Evolutionary conservation across 2,113 vertebrate genomes (phyloP).

Genomic region (Microtus oregoni): DNA sequence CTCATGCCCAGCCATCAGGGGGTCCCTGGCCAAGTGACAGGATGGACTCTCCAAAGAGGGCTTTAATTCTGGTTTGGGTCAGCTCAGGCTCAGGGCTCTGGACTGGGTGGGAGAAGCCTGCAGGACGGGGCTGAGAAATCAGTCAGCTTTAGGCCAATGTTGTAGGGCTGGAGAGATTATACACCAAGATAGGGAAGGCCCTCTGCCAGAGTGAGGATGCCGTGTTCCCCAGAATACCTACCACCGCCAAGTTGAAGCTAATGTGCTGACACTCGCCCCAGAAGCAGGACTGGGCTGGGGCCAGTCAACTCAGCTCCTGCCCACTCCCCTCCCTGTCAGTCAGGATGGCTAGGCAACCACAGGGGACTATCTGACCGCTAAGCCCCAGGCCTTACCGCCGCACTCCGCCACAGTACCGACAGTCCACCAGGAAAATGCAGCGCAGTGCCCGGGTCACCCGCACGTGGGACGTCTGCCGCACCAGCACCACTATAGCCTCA

Average conservation of each 20-base stretch:
- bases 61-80: background rate
- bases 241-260: background rate
- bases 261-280: background rate
- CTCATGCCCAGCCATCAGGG: background rate
- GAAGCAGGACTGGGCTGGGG: background rate
- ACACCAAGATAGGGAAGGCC: background rate
- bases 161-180: background rate
- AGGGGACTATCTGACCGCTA: fast-evolving
- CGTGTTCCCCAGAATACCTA: background rate
- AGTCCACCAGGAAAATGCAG: conserved; percentile 98
- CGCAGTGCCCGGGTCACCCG: conserved; percentile 96
- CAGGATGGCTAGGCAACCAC: background rate
- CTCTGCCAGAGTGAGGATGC: fast-evolving
- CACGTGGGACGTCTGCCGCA: conserved; percentile 96
- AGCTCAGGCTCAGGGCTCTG: background rate
- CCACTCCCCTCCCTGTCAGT: background rate
- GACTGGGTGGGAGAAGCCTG: too few species aligned
- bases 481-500: conserved; percentile 97
- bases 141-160: background rate
- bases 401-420: conserved; percentile 96
- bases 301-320: background rate
- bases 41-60: background rate
- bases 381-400: conserved; percentile 88
- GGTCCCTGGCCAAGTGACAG: background rate
- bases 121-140: background rate